Base-by-base conservation (phyloP, 2,888 invertebrate species). In the Encarsia formosa region DNA sequence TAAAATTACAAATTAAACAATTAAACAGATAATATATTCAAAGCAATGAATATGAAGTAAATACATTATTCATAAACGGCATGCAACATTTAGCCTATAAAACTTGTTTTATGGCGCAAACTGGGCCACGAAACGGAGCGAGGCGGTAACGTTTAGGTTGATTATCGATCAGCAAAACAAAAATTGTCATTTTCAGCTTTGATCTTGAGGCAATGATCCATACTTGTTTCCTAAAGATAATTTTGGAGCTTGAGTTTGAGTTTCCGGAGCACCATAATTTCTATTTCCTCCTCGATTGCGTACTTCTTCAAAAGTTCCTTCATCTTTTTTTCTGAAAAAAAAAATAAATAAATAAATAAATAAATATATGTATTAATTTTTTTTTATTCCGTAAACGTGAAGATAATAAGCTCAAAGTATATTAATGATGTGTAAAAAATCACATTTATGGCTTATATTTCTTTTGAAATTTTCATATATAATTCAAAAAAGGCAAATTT, bases 211-310 rank as follows among this genome's bases (percentile, higher is more conserved):
- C 15, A 84, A 74, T 56, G 83, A 80, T 63, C 80, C 81, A 64
- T 78, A 84, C 68, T 83, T 83, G 73, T 84, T 84, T 60, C 81
- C 83, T 64, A 84, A 73, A 19, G 78, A 77, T 35, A 84, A 69
- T 57, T 80, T 79, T 35, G 81, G 78, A 42, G 78, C 78, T 65
- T 79, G 77, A 35, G 70, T 61, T 51, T 76, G 75, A 45, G 73
- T 65, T 16, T 76, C 74, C 54, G 76, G 76, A 45, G 75, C 65
- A 48, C 75, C 76, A 58, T 77, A 77, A n/a, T 75, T 72, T 63
- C 77, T 76, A 61, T 76, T 77, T 16, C 79, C 76, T 47, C 79
- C 78, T 63, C 74, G 75, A 59, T 79, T 79, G 57, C 80, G 78
- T 6, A 81, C 82, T 63, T 81, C 79, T 64, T 82, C 81, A 61